Percentiles rank a stretch among this genome's conserved stretches.
These are phyloP conservation scores for Trachelus iudaicus DNA, from an alignment of 2,888 invertebrate genomes.

Conservation along the genomic window DNA sequence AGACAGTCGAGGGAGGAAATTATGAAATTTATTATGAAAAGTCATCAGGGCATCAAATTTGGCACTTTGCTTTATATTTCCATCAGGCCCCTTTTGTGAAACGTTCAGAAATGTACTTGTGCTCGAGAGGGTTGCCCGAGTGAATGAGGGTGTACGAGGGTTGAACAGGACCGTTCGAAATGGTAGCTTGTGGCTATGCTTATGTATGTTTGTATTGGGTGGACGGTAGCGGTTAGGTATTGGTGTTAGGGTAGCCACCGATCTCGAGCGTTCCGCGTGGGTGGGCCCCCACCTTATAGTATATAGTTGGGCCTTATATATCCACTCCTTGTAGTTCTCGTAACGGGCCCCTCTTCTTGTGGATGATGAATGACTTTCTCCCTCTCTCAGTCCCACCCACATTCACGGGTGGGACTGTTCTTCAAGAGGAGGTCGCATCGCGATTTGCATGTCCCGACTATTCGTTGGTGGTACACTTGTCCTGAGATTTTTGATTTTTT, in stretches of 20 bases:
- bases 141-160: background rate
- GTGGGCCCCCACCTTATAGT: constrained; percentile 44
- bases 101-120: background rate
- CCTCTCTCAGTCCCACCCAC: constrained; percentile 1
- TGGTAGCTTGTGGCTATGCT: background rate
- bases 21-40: background rate
- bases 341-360: constrained; percentile 14
- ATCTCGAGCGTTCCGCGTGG: constrained; percentile 55
- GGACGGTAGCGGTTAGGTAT: constrained; percentile 1
- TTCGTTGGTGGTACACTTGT: background rate
- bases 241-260: constrained; percentile 41
- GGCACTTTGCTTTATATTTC: background rate
- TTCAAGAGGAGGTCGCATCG: background rate
- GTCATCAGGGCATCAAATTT: background rate
- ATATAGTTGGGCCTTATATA: constrained; percentile 12
- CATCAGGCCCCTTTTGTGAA: background rate
- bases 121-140: background rate
- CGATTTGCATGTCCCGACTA: constrained; percentile 1
- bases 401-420: background rate
- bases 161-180: background rate
- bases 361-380: constrained; percentile 50
- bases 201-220: background rate
- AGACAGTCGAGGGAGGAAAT: background rate
- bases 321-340: constrained; percentile 12
- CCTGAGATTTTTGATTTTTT: background rate